These are phyloP conservation scores for Macquaria australasica DNA, from an alignment of 2,113 vertebrate genomes.

Conservation along the genomic window DNA sequence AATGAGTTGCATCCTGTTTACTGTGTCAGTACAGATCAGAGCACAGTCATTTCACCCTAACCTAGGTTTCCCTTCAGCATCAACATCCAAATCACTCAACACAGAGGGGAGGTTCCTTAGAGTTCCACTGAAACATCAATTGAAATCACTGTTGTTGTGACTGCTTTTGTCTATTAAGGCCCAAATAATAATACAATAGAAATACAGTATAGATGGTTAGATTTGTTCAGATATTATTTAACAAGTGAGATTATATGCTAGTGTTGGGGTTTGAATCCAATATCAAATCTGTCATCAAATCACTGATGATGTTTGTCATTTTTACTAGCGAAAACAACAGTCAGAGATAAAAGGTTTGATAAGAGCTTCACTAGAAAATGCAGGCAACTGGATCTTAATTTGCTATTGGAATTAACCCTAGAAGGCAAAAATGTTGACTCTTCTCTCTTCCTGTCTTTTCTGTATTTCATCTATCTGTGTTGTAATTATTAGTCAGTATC, in stretches of 20 bases:
- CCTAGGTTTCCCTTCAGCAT: constrained; percentile 14
- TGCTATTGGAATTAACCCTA: neutral
- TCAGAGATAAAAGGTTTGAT: neutral
- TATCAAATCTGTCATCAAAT: neutral
- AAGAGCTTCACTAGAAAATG: neutral
- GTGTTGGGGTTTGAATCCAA: neutral
- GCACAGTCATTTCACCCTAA: neutral
- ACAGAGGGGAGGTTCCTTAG: neutral
- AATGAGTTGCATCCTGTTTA: constrained; percentile 52
- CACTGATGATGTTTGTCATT: neutral
- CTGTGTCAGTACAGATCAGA: constrained; percentile 33
- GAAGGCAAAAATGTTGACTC: neutral
- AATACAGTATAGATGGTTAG: neutral
- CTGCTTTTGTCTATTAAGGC: neutral
- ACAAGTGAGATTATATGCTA: neutral
- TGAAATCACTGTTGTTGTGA: neutral
- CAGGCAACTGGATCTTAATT: neutral
- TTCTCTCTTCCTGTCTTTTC: neutral
- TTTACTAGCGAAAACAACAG: neutral
- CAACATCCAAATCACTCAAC: neutral
- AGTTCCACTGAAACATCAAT: neutral
- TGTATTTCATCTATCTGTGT: neutral
- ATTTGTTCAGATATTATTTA: neutral
- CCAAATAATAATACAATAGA: neutral
- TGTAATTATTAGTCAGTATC: neutral